Percentiles rank a stretch among this genome's conserved stretches.
Evolutionary conservation across 2,113 vertebrate species (phyloP).

Genomic region (Pachycephala philippinensis): DNA sequence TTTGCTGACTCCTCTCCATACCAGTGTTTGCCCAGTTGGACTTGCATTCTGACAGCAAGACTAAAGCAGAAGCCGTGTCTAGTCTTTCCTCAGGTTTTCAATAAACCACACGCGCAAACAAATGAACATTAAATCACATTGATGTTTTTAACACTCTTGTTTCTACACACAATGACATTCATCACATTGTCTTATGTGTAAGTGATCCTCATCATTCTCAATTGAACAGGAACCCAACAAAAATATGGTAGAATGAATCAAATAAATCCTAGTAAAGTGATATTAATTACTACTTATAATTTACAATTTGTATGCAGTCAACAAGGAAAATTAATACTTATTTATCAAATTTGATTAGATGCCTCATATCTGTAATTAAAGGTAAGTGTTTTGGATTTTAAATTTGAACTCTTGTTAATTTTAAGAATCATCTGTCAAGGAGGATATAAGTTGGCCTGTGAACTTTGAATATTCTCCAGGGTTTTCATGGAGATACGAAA

Average conservation of each 20-base stretch:
- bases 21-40: not conserved
- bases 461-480: not conserved
- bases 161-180: not conserved
- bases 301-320: constrained; percentile 30
- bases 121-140: not conserved
- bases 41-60: not conserved
- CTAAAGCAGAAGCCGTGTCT: not conserved
- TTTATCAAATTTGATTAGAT: constrained; percentile 47
- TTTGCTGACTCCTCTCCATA: not conserved
- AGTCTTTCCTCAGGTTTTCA: not conserved
- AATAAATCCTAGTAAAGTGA: not conserved
- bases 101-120: not conserved
- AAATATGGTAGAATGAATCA: not conserved
- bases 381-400: constrained; percentile 33
- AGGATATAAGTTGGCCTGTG: not conserved
- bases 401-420: constrained; percentile 3
- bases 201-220: not conserved
- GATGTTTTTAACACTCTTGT: not conserved
- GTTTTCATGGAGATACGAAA: not conserved
- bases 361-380: constrained; percentile 27
- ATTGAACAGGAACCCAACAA: not conserved
- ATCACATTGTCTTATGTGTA: accelerated
- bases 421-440: not conserved
- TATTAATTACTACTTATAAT: constrained; percentile 1
- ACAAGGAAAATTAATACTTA: constrained; percentile 11